phyloP scores from a whole-genome alignment of 2,888 invertebrate species.

The Xiphydria camelus region DNA sequence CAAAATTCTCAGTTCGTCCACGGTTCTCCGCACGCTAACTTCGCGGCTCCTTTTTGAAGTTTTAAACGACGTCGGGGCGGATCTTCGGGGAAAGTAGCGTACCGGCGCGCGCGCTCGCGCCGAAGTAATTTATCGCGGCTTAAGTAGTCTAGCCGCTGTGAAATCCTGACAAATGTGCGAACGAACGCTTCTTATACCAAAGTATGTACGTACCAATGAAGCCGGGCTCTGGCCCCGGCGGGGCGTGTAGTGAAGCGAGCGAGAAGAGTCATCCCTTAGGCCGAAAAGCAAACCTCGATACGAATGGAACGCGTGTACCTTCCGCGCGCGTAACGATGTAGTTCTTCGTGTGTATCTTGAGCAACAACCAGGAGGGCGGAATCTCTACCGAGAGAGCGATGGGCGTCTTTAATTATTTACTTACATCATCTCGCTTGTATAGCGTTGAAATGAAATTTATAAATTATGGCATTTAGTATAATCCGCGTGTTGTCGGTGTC shows the following conservation, averaged over 20 bases:
- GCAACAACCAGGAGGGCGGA: too few relatives aligned
- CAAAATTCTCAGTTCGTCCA: too few relatives aligned
- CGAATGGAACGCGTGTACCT: conserved; percentile 34
- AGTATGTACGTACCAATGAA: conserved; percentile 2
- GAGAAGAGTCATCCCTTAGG: conserved; percentile 45
- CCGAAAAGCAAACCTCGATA: conserved; percentile 49
- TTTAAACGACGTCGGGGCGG: conserved; percentile 46
- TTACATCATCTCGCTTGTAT: too few relatives aligned
- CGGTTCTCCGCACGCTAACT: conserved; percentile 17
- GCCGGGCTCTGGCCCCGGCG: background rate
- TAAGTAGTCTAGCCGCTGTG: conserved; percentile 66
- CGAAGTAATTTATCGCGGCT: conserved; percentile 55
- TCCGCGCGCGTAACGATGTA: too few relatives aligned
- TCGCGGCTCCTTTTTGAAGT: conserved; percentile 34
- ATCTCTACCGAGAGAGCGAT: too few relatives aligned
- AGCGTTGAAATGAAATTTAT: too few relatives aligned
- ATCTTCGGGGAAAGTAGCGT: conserved; percentile 26
- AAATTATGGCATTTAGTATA: too few relatives aligned
- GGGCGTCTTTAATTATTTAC: too few relatives aligned
- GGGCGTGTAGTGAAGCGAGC: conserved; percentile 12
- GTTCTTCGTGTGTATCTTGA: too few relatives aligned
- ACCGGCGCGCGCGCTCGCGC: conserved; percentile 21
- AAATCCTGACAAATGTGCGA: conserved; percentile 69
- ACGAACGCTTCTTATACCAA: conserved; percentile 35
- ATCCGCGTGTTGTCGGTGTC: too few relatives aligned